Base-by-base conservation (phyloP, 2,797 vertebrate species). In the Tenualosa thibaudeaui region DNA sequence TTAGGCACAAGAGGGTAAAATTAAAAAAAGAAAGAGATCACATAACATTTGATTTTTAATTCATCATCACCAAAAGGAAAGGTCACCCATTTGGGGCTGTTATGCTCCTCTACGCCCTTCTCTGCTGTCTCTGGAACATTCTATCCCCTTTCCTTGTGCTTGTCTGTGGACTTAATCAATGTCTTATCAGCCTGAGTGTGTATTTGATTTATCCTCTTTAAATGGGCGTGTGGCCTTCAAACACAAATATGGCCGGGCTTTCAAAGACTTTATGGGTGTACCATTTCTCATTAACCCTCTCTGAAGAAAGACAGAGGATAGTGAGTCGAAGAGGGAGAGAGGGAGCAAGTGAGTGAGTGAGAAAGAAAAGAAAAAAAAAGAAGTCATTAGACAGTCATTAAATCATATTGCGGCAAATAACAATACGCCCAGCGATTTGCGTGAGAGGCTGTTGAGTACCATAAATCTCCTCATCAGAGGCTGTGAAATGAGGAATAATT, bases 361-460 rank as follows among this genome's bases (percentile, higher is more conserved):
- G 62, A 31, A 90, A 92, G 90, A 71, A 90, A n/a, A n/a, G n/a
- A 92, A 90, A 84, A 24, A 65, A 65, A 75, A 43, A 75, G 68
- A 91, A 93, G 94, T 94, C 91, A 93, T 94, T 94, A 93, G 89
- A 86, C 87, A 87, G 90, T 94, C 91, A 93, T 94, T 95, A 93
- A 95, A 93, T 94, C 92, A 94, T 93, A 93, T 91, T 88, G 91
- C 86, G 87, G 82, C 86, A 91, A 81, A 82, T 91, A 93, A 93
- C 92, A 91, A 90, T 86, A 85, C 87, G 83, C 68, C 85, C 78
- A 88, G 85, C 82, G 3, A 78, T 53, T 84, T 82, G 87, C 88
- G 85, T 86, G 90, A 91, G 89, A 92, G 90, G 86, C 91, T 90
- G 86, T 86, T 51, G 65, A 85, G 88, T 89, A 90, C 91, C 89